Evolutionary conservation across 2,888 invertebrate genomes (phyloP), one percentile per base, ranked within the genome.

Genomic region (Meliscaeva auricollis): DNA sequence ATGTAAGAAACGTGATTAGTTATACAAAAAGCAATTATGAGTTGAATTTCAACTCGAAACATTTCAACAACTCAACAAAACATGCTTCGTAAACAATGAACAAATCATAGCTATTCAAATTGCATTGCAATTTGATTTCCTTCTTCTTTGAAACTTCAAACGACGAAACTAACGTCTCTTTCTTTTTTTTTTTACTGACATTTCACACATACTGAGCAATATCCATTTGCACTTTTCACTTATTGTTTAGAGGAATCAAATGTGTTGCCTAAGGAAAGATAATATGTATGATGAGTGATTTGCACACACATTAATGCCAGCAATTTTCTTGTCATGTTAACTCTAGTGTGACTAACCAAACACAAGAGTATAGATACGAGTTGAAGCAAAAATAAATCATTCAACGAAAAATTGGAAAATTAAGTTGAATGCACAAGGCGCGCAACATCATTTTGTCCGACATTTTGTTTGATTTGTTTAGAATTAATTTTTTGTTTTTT

Each of bases 261-360:
- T 56, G n/a, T 68, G n/a, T 68, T 50, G 56, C 41, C 32, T 41
- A 26, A 68, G 3, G 50, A 17, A 20, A 13, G 41, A 41, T 41
- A 9, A 15, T 32, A 35, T 38, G 4, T 35, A 46, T 64, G 64
- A 66, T 77, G 77, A 82, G 54, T 83, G 78, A 83, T 83, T 83
- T 74, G 79, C 48, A 75, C 50, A 83, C 35, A 50, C 35, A 66
- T 50, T 66, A 50, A 38, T 76, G 15, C 56, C 11, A 72, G 80
- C 68, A 80, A 75, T 84, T 84, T 84, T 80, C 80, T 46, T 72
- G 84, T 84, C 84, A 80, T 80, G 84, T 84, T 75, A 80, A 80
- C 35, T 84, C 80, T 84, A 22, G 75, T 80, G 84, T 84, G 80
- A 84, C 84, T 72, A 68, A 76, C 52, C 80, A 80, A 84, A 84